Evolutionary conservation across 2,888 invertebrate genomes (phyloP), one percentile per base, ranked within the genome.

Genomic region (Hirtodrosophila alboralis): DNA sequence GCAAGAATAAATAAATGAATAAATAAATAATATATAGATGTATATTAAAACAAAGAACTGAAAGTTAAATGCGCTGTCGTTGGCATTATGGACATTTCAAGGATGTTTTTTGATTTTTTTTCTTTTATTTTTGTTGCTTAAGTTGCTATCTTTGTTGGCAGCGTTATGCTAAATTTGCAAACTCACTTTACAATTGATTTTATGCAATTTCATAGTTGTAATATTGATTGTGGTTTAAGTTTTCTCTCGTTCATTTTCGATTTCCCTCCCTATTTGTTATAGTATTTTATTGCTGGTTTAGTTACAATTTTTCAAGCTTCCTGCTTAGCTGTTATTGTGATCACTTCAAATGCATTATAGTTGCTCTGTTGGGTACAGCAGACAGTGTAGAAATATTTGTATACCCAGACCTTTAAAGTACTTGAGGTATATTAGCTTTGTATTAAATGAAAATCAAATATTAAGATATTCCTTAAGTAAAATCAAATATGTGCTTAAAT

Each of bases 81-180:
- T 31, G 53, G 40, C 44, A 45, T 60, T 61, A 69, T 65, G 60
- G 49, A 66, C 58, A 69, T 62, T 64, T 83, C 54, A 78, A 72
- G 83, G 45, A 67, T 54, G 45, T 70, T n/a, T n/a, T n/a, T n/a
- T n/a, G n/a, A n/a, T n/a, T n/a, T n/a, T n/a, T n/a, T n/a, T n/a
- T n/a, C n/a, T n/a, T n/a, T n/a, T n/a, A n/a, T n/a, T 38, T 12
- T 47, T 31, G 14, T 57, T 52, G 45, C 54, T 54, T 54, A 51
- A 49, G 60, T 31, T 56, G 44, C 14, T 26, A 18, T 33, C 48
- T 51, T 69, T 43, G 21, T 41, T 31, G 13, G 13, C 5, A 8
- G 33, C 10, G 2, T 30, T 26, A 44, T 37, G 36, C 37, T 34
- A 34, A 38, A 45, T 53, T 54, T 52, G 31, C 13, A 40, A 49